Evolutionary conservation across 2,888 invertebrate genomes (phyloP), one percentile per base, ranked within the genome.

Genomic region (Dolichomitus sp.): DNA sequence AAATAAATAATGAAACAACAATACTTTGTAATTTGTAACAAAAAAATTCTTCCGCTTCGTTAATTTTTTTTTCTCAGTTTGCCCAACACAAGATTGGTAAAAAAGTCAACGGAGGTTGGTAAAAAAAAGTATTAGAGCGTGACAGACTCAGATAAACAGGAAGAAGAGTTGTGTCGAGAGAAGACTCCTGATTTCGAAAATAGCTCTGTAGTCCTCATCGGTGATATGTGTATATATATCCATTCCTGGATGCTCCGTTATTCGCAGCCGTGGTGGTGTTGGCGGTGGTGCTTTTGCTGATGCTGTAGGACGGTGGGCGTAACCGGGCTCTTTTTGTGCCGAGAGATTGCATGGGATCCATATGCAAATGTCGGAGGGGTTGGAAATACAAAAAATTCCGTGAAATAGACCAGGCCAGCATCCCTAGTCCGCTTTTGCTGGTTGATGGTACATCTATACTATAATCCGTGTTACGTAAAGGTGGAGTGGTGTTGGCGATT

Each of bases 331-430:
- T 78, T 70, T 78, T 70, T 78, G 59, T 19, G 33, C 33, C 63
- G 54, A 63, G 78, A 78, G 79, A 81, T 79, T 79, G 68, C 79
- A 63, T 42, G 81, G 72, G 79, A 81, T 79, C 79, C 79, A 76
- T 79, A 84, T 84, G 84, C 84, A 84, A 84, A 84, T 84, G 72
- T 68, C 61, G 59, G 61, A 57, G 50, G 42, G 45, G 50, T 40
- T 73, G 65, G 78, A 65, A 45, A 66, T 65, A 50, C 23, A 40
- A 69, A 63, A 63, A 73, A 83, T 59, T 50, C 50, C 54, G 59
- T 61, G 42, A 66, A 69, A 84, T 78, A 84, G 75, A 77, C 77
- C 78, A 17, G 54, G 23, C 70, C 30, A 48, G 54, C 69, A 30
- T 77, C 27, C 61, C 19, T 37, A 52, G 61, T 52, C 40, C 61